Evolutionary conservation across 1,140 invertebrate genomes (phyloP), one percentile per base, ranked within the genome.

Genomic region (Platyura marginata): DNA sequence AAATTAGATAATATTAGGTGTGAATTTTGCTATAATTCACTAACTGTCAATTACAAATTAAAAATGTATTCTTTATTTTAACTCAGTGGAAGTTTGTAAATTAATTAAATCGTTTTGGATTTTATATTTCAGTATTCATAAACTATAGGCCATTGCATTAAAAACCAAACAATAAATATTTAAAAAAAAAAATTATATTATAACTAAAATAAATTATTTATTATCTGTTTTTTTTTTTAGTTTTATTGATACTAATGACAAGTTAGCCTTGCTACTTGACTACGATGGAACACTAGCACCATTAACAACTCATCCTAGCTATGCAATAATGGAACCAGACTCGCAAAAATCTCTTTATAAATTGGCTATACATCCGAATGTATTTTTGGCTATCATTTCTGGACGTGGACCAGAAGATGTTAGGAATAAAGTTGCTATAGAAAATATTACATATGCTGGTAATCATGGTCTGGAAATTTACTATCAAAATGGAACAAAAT

Each of bases 221-320:
- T 34, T 53, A 45, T n/a, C n/a, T n/a, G n/a, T n/a, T 29, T 29
- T 13, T 8, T 8, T 29, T 29, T 29, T 39, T 51, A 84, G 81
- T 54, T 87, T 86, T 53, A 77, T 90, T 44, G 81, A 77, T 41
- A 71, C 76, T 42, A 75, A 77, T n/a, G 71, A 79, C 45, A 86
- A 85, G 55, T 58, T 90, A 46, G 84, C 83, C 0, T 62, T 92
- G 0, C 63, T 91, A 0, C 58, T 92, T 44, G 87, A 92, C 60
- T 92, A 90, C 56, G 88, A 92, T 57, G 88, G 87, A 18, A 91
- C 88, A 1, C 58, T 91, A 45, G 83, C 86, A 1, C 83, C 86
- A 1, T 81, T 92, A 50, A 81, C 83, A 0, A 77, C 81, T 1
- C 85, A 89, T 65, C 88, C 86, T 0, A 80, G 87, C 57, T 66